Base-by-base conservation (phyloP, 2,888 invertebrate species). In the Ctena decussata region DNA sequence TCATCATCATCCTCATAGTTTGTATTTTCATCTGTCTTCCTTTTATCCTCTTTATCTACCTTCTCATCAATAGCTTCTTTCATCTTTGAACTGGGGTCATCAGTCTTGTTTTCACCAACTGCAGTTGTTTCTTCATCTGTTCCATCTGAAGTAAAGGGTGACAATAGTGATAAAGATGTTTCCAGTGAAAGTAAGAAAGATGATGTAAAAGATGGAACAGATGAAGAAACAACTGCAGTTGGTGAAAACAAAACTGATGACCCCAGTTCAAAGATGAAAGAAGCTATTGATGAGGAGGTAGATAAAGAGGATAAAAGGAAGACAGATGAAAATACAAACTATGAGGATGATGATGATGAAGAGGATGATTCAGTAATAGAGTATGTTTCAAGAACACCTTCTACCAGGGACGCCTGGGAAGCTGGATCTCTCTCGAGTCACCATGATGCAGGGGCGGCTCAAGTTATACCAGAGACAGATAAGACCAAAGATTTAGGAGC, bases 401-500 rank as follows among this genome's bases (percentile, higher is more conserved):
- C 49, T 24, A 37, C 27, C 53, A 41, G 76, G 65, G 75, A 75
- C 75, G 57, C 75, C 60, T 35, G 46, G 32, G 37, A 32, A 37
- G 24, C 75, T 75, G 57, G n/a, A 37, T 15, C 18, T 32, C n/a
- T 24, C 15, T 12, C 8, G 44, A 41, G 8, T 39, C 18, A 30
- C 5, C 30, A 1, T 60, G 41, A 24, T 0, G 15, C 37, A 24
- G 32, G 18, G 27, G 41, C 35, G 24, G 60, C 5, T 27, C n/a
- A 0, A 37, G 39, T 6, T 0, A 60, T 18, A 21, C 12, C 1
- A 57, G 39, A 35, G 3, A 27, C 24, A 41, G 60, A 37, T 57
- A n/a, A 32, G 37, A 70, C 6, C 21, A 8, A 15, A 24, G 24
- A 5, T n/a, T n/a, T n/a, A n/a, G n/a, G n/a, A 24, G 27, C 5